These are phyloP conservation scores for Oryctes rhinoceros DNA, from an alignment of 1,140 invertebrate genomes.

Conservation along the genomic window DNA sequence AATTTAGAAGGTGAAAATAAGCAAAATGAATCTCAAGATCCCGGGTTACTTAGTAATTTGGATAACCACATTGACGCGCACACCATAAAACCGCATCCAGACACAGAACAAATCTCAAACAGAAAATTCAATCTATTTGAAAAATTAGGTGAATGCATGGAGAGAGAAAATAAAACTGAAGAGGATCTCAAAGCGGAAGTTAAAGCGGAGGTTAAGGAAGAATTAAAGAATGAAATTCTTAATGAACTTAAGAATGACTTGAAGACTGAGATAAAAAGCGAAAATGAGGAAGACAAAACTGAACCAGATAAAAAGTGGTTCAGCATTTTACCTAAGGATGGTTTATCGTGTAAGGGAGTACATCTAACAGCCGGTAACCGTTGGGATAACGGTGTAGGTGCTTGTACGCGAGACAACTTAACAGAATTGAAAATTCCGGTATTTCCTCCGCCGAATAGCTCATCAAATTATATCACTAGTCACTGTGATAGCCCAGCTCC, in stretches of 20 bases:
- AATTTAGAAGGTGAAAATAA: conserved; percentile 53
- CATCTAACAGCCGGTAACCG: conserved; percentile 56
- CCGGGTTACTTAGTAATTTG: conserved; percentile 38
- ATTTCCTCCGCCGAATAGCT: conserved; percentile 67
- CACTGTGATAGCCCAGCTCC: conserved; percentile 80
- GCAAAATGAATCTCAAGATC: conserved; percentile 52
- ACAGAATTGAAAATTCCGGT: conserved; percentile 70
- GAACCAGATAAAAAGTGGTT: conserved; percentile 66
- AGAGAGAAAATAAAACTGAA: conserved; percentile 61
- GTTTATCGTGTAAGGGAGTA: conserved; percentile 65
- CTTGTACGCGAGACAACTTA: conserved; percentile 57
- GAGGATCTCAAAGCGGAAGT: conserved; percentile 65
- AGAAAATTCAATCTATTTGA: conserved; percentile 60
- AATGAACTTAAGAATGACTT: conserved; percentile 60
- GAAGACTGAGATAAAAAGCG: conserved; percentile 61
- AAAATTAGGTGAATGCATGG: conserved; percentile 61
- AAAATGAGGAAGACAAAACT: conserved; percentile 61
- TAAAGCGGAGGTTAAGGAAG: conserved; percentile 63
- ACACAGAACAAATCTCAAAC: conserved; percentile 50
- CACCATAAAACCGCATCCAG: conserved; percentile 46
- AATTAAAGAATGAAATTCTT: conserved; percentile 61
- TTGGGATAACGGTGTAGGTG: conserved; percentile 56
- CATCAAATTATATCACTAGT: conserved; percentile 59
- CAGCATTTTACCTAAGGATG: conserved; percentile 69
- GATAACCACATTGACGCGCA: conserved; percentile 19